Percentiles rank a stretch among this genome's conserved stretches.
Conservation (phyloP, 2,888 invertebrate genomes). For the Odontocolon sp. region DNA sequence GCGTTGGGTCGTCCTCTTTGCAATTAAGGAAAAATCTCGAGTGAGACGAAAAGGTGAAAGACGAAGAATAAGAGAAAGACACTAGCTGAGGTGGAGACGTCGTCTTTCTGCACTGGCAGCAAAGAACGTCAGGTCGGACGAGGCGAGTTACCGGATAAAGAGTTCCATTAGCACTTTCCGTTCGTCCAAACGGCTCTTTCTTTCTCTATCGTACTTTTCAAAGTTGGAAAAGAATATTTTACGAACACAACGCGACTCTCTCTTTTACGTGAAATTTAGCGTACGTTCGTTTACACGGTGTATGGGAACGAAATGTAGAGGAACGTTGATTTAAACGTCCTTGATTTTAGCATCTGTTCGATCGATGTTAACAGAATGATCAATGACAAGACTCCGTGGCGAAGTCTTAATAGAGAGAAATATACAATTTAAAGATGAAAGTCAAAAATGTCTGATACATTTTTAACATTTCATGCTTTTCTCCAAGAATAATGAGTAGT, state of each 20-base stretch:
- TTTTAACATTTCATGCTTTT: too few relatives aligned
- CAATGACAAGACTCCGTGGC: too few relatives aligned
- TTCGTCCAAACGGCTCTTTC: slow-evolving; percentile 16
- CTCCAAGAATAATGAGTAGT: too few relatives aligned
- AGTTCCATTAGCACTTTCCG: slow-evolving; percentile 57
- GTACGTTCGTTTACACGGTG: not conserved
- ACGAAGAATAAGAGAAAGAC: slow-evolving; percentile 1
- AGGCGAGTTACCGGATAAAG: slow-evolving; percentile 51
- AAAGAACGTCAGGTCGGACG: slow-evolving; percentile 16
- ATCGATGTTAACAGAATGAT: too few relatives aligned
- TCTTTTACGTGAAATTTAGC: not conserved
- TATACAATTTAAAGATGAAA: too few relatives aligned
- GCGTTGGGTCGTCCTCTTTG: slow-evolving; percentile 39
- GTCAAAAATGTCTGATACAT: too few relatives aligned
- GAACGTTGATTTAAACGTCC: too few relatives aligned
- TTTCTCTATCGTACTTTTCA: not conserved
- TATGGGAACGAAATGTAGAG: not conserved
- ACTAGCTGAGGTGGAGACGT: slow-evolving; percentile 15
- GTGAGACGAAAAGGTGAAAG: slow-evolving; percentile 12
- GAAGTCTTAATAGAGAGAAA: too few relatives aligned
- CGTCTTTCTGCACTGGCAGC: slow-evolving; percentile 27
- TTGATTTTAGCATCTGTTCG: too few relatives aligned
- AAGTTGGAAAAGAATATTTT: not conserved
- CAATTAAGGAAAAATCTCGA: slow-evolving; percentile 58
- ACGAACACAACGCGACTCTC: slow-evolving; percentile 1